These are phyloP conservation scores for Drosophila melanica DNA, from an alignment of 1,140 invertebrate genomes.

Conservation along the genomic window DNA sequence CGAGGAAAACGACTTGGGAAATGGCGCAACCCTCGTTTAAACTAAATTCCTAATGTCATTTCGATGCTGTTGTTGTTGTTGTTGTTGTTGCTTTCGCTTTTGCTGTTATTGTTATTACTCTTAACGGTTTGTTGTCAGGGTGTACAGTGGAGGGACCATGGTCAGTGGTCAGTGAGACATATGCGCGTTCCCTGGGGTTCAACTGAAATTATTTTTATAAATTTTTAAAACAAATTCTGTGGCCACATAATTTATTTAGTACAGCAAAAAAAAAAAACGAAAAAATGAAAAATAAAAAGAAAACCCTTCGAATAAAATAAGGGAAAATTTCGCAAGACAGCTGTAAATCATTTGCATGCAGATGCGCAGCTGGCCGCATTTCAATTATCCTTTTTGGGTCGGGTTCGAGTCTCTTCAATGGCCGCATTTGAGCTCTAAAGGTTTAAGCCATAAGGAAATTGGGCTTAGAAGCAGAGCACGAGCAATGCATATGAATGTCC, in stretches of 20 bases:
- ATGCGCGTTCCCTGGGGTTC: conserved; percentile 45
- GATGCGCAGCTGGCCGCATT: conserved; percentile 56
- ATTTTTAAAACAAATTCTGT: conserved; percentile 62
- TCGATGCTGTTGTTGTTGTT: conserved; percentile 41
- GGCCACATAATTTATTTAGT: conserved; percentile 49
- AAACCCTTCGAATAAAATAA: not conserved
- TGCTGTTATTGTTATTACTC: conserved; percentile 20
- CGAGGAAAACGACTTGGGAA: conserved; percentile 39
- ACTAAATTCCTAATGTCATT: conserved; percentile 66
- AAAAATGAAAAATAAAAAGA: not conserved
- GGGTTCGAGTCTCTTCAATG: conserved; percentile 27
- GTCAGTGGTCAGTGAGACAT: conserved; percentile 32
- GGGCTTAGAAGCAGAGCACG: conserved; percentile 43
- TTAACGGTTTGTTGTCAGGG: conserved; percentile 25
- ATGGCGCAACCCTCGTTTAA: conserved; percentile 62
- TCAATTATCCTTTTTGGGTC: conserved; percentile 67
- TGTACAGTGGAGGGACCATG: conserved; percentile 22
- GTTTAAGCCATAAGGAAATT: conserved; percentile 50
- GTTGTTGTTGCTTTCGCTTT: conserved; percentile 15
- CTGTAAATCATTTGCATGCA: conserved; percentile 66
- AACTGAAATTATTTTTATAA: conserved; percentile 58
- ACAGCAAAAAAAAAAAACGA: not conserved
- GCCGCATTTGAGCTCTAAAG: conserved; percentile 41
- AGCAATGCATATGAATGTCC: conserved; percentile 56
- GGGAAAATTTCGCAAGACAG: conserved; percentile 31